Evolutionary conservation across 2,797 vertebrate genomes (phyloP).

Genomic region (Sorex maritimensis): DNA sequence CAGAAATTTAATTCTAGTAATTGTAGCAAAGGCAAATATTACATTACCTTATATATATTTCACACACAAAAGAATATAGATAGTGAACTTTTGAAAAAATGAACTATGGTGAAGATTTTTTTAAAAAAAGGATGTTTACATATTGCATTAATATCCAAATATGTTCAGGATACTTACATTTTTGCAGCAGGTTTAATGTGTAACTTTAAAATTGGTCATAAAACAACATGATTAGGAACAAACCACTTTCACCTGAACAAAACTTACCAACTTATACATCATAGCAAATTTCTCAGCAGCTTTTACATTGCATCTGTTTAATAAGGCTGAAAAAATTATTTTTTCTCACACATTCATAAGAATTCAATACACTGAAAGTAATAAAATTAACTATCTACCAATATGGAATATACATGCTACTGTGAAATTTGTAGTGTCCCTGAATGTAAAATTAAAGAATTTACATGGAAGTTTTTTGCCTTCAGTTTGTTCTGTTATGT

Average conservation of each 20-base stretch:
- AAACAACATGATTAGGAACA: background rate
- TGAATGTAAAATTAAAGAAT: constrained; percentile 19
- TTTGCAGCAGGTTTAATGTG: constrained; percentile 12
- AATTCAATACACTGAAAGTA: constrained; percentile 25
- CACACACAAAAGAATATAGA: background rate
- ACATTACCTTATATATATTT: background rate
- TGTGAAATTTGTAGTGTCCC: background rate
- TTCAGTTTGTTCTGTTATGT: no score
- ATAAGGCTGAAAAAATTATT: background rate
- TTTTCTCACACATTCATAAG: background rate
- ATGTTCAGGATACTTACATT: background rate
- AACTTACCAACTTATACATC: background rate
- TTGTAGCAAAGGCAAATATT: background rate
- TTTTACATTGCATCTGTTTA: constrained; percentile 2
- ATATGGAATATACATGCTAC: background rate
- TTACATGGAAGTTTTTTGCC: background rate
- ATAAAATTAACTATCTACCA: background rate
- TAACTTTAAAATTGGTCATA: constrained; percentile 21
- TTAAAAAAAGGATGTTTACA: background rate
- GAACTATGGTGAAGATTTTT: background rate
- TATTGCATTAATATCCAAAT: background rate
- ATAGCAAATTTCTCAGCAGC: background rate
- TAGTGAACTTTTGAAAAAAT: background rate
- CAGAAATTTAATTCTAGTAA: background rate
- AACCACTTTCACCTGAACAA: background rate